Evolutionary conservation across 2,797 vertebrate species (phyloP), one percentile per base, ranked within the genome.

Genomic region (Yasuhikotakia modesta): DNA sequence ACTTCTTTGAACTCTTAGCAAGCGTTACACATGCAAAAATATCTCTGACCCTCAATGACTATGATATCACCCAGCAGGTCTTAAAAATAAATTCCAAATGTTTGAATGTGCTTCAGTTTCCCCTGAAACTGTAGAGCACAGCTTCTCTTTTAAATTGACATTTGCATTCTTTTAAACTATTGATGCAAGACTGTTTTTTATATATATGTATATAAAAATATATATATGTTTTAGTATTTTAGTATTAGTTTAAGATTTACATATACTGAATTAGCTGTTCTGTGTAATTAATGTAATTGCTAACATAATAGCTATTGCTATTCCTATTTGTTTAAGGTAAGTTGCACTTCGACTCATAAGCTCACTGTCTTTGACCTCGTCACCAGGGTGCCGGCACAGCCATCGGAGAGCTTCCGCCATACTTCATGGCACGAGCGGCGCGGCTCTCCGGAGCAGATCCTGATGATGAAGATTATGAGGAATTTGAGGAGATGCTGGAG

Each of bases 401-500:
- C 82, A 99, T 99, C 1, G 98, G 98, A 83, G 97, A 99, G 87
- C 92, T 99, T 61, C 98, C 98, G 79, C 97, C 97, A 0, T 99
- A 99, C 85, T 99, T 99, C 74, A 99, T 99, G 98, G 97, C 98
- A 2, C 92, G 97, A 80, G 98, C 98, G 0, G 97, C 97, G 50
- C 94, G 97, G 48, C 94, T 96, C 80, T 99, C 97, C 4, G 98
- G 97, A 85, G 93, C 95, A 39, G 98, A 99, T 86, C 96, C 97
- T 35, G 97, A 99, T 77, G 97, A 99, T 85, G 97, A 99, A 84
- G 97, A 99, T 81, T 99, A 99, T 70, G 96, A 99, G 88, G 98
- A 99, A 90, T 99, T 99, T 82, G 97, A 99, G 91, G 97, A 99
- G 92, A 99, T 98, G 96, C 93, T 99, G 83, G 97, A 98, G 90